These are phyloP conservation scores for Polyommatus icarus DNA, from an alignment of 2,888 invertebrate genomes.

Conservation along the genomic window DNA sequence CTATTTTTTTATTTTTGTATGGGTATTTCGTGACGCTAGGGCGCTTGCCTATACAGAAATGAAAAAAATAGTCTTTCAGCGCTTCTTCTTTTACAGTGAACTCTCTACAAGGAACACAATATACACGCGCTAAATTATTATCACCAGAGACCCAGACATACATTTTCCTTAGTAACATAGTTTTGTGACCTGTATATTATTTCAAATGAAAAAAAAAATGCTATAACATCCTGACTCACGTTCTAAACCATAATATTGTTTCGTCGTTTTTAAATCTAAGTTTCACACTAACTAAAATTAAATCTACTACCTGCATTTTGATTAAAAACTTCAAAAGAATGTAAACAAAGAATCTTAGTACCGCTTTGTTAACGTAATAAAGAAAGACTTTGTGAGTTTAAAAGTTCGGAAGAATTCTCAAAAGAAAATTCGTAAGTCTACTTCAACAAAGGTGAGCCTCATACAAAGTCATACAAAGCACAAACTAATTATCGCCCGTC, in stretches of 20 bases:
- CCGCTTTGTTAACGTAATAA: neutral
- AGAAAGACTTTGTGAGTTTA: neutral
- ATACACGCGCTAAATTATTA: no score
- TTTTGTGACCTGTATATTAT: no score
- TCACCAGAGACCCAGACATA: no score
- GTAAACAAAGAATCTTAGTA: neutral
- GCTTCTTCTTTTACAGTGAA: no score
- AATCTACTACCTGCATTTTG: neutral
- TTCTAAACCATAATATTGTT: neutral
- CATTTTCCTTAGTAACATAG: no score
- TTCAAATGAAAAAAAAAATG: no score
- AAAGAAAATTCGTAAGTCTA: neutral
- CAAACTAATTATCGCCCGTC: neutral
- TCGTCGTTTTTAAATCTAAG: neutral
- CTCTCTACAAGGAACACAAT: no score
- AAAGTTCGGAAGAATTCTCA: neutral
- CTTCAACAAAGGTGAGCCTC: neutral
- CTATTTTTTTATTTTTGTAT: no score
- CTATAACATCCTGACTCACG: no score
- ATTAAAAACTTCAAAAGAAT: neutral
- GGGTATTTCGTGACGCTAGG: no score
- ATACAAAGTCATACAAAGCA: slow-evolving; percentile 7
- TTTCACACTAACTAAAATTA: neutral
- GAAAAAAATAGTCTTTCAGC: no score
- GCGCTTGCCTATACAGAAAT: no score